Conservation (phyloP, 2,113 vertebrate genomes). For the Ceuthmochares aereus region DNA sequence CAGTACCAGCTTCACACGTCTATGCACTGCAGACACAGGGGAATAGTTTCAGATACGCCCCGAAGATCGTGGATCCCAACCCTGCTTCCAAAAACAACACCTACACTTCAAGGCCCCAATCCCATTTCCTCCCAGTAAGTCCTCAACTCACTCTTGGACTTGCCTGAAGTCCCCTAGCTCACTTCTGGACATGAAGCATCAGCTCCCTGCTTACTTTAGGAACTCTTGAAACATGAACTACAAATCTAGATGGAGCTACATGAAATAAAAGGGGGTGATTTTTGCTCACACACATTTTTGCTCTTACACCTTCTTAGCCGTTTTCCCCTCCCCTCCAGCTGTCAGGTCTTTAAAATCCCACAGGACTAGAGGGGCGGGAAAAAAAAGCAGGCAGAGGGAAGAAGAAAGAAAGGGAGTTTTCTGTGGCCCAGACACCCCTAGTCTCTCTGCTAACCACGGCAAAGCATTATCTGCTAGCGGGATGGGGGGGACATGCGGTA, state of each 20-base stretch:
- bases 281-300: not conserved
- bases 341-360: constrained; percentile 1
- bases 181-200: not conserved
- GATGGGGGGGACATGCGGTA: not conserved
- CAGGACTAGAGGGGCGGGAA: not conserved
- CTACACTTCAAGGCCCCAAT: fast-evolving
- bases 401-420: constrained; percentile 58
- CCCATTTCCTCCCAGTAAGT: not conserved
- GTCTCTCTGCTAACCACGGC: constrained; percentile 77
- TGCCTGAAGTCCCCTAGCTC: not conserved
- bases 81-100: not conserved
- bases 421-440: constrained; percentile 78
- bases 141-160: not conserved
- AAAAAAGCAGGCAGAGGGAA: not conserved
- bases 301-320: not conserved
- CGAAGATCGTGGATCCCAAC: not conserved
- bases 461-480: constrained; percentile 67
- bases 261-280: not conserved
- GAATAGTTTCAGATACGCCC: fast-evolving
- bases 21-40: not conserved
- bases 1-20: not conserved
- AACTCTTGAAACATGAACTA: not conserved
- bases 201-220: not conserved
- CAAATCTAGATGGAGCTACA: not conserved
- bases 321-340: not conserved